phyloP scores from a whole-genome alignment of 2,888 invertebrate genomes.

The Rhogogaster chlorosoma region DNA sequence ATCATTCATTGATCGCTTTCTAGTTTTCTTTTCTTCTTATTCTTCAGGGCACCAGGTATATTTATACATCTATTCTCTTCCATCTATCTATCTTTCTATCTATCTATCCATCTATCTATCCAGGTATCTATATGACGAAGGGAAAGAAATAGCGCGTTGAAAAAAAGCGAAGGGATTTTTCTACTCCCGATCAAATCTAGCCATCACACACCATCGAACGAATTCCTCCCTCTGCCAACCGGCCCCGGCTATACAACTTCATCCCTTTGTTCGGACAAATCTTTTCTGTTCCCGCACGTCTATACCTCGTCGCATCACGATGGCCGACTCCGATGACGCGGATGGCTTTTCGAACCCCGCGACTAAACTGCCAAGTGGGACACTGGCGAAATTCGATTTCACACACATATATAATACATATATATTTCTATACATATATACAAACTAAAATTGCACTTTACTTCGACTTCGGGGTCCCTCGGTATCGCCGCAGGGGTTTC shows the following conservation, averaged over 20 bases:
- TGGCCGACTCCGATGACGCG: conserved; percentile 15
- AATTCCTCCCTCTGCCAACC: conserved; percentile 3
- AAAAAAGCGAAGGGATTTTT: conserved; percentile 4
- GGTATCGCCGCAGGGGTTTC: neutral
- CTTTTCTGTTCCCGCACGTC: conserved; percentile 37
- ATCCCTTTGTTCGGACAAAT: conserved; percentile 37
- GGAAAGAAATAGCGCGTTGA: neutral
- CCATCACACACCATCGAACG: conserved; percentile 32
- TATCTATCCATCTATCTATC: neutral
- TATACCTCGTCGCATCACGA: conserved; percentile 14
- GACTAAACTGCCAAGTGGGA: conserved; percentile 39
- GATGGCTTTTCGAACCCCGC: conserved; percentile 37
- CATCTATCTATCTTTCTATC: neutral
- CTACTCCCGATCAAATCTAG: conserved; percentile 40
- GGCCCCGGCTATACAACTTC: neutral
- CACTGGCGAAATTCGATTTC: conserved; percentile 30
- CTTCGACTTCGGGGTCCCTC: neutral
- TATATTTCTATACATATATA: neutral
- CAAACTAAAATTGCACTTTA: neutral
- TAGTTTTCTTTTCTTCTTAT: neutral
- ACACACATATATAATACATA: neutral
- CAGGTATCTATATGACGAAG: neutral
- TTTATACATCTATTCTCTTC: neutral
- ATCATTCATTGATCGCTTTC: neutral
- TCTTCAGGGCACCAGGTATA: neutral